Evolutionary conservation across 1,140 invertebrate species (phyloP), one percentile per base, ranked within the genome.

Genomic region (Heliconius congener): DNA sequence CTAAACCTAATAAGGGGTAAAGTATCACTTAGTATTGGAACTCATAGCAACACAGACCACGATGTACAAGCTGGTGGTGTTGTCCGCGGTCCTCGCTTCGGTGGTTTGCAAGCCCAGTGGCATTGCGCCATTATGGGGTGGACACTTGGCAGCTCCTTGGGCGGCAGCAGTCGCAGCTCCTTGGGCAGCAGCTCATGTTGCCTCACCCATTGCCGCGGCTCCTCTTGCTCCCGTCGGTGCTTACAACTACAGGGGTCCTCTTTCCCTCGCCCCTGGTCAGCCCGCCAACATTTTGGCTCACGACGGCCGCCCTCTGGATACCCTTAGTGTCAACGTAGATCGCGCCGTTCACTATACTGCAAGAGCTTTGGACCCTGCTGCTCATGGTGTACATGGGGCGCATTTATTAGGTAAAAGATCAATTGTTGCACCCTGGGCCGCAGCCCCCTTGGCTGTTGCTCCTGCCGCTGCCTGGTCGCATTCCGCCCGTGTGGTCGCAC

Each of bases 51-150:
- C 92, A 95, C 94, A 95, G 93, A 95, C 93, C 94, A 95, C 87
- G 86, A 94, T 92, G 91, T 95, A 92, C 92, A 93, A 93, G 85
- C 84, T 93, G 90, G 89, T 95, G 86, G 89, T 94, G 86, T 93
- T 94, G 84, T 90, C 92, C 79, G 87, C 87, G 42, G 81, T 88
- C 72, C 76, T 89, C 73, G 92, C 91, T 75, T 76, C 95, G 73
- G 94, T 91, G 39, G 87, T 91, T 52, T 93, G 92, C 73, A 92
- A 93, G 76, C 93, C 93, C 13, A 89, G 72, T 89, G 72, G 88
- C 91, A 75, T 84, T 89, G 39, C 92, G 91, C 9, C 74, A 90
- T 60, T 78, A 72, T 81, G 76, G 76, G 57, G 73, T 71, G 74
- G 79, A 8, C 52, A 76, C 79, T 80, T 73, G 71, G 71, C 79